Conservation (phyloP, 2,113 vertebrate species). For the Spea bombifrons region DNA sequence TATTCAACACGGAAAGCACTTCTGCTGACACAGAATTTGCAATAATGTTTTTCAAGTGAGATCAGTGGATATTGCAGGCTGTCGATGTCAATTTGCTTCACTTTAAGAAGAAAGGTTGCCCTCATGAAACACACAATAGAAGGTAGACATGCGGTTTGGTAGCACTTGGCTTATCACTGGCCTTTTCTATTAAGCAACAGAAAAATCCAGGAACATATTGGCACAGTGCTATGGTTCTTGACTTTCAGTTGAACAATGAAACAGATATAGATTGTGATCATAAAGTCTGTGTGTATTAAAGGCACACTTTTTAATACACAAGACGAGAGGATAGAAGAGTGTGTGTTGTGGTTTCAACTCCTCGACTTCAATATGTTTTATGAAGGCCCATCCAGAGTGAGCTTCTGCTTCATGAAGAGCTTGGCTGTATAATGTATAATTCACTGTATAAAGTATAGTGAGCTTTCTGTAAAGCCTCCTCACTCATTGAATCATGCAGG, state of each 20-base stretch:
- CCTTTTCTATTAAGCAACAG: not conserved
- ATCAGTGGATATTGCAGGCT: conserved; percentile 60
- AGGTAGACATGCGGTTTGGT: conserved; percentile 49
- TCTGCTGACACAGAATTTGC: conserved; percentile 60
- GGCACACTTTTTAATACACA: too few species aligned
- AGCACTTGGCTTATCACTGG: not conserved
- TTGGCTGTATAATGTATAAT: too few species aligned
- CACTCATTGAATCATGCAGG: too few species aligned
- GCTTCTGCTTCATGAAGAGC: too few species aligned
- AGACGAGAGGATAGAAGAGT: too few species aligned
- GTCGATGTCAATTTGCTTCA: conserved; percentile 62
- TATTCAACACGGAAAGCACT: conserved; percentile 59
- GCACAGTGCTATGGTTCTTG: conserved; percentile 5
- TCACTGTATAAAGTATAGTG: too few species aligned
- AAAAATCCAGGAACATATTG: not conserved
- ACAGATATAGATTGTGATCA: too few species aligned
- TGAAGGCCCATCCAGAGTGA: too few species aligned
- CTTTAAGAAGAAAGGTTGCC: conserved; percentile 59
- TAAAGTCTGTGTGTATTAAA: too few species aligned
- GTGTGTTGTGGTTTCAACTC: too few species aligned
- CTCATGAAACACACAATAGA: conserved; percentile 50
- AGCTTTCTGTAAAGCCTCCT: too few species aligned
- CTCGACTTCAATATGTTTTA: too few species aligned
- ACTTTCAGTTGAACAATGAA: not conserved
- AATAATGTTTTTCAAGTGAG: conserved; percentile 60